Conservation (phyloP, 2,113 vertebrate species). For the Brachypodius melanocephalos region DNA sequence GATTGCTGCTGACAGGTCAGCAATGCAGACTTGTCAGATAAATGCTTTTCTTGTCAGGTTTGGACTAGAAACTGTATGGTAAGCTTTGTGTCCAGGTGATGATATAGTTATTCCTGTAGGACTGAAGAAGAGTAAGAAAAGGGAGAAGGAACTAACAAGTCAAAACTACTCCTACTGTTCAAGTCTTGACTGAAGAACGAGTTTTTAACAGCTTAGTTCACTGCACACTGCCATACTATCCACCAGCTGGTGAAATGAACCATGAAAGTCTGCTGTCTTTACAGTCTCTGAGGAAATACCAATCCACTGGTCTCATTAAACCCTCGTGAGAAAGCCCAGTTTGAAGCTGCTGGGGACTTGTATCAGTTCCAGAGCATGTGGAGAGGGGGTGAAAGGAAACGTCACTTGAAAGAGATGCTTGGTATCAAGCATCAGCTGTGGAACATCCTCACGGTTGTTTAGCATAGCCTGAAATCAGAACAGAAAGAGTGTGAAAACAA, state of each 20-base stretch:
- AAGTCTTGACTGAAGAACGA: background rate
- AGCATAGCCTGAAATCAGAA: conserved; percentile 81
- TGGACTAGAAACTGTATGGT: background rate
- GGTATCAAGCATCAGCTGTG: conserved; percentile 88
- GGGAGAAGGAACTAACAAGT: background rate
- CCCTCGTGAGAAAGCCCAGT: conserved; percentile 85
- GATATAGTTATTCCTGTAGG: background rate
- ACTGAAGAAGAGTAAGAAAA: background rate
- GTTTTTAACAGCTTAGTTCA: background rate
- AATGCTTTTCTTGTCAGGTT: background rate
- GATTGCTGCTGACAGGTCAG: background rate
- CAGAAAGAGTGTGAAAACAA: background rate
- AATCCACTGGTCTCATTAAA: conserved; percentile 67
- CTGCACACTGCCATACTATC: background rate
- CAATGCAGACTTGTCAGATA: background rate
- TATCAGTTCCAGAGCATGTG: conserved; percentile 88
- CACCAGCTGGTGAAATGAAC: background rate
- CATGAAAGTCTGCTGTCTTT: background rate
- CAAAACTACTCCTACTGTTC: background rate
- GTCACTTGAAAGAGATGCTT: conserved; percentile 92
- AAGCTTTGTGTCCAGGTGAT: background rate
- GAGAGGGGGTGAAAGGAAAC: conserved; percentile 87
- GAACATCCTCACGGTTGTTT: conserved; percentile 79
- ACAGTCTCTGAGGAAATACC: background rate
- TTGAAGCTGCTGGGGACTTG: conserved; percentile 91